Conservation (phyloP, 2,113 vertebrate genomes). For the Capra hircus region DNA sequence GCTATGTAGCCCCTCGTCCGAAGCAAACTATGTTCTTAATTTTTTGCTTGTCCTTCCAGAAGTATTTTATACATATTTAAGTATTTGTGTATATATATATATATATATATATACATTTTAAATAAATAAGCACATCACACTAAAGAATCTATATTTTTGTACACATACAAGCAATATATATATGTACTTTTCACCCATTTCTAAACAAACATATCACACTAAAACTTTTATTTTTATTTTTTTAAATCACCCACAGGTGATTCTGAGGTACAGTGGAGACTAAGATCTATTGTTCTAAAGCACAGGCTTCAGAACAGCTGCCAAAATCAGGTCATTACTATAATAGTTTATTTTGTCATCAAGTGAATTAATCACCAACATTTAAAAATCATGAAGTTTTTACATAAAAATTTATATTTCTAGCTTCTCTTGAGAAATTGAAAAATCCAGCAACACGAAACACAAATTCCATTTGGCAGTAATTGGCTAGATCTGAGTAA, state of each 20-base stretch:
- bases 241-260: neutral
- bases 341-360: neutral
- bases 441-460: neutral
- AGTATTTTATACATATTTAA: neutral
- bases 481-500: neutral
- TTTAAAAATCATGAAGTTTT: neutral
- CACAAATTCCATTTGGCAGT: neutral
- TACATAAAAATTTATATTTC: neutral
- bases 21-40: neutral
- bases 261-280: neutral
- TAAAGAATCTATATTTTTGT: neutral
- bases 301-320: neutral
- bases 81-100: neutral
- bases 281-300: neutral
- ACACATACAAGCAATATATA: neutral
- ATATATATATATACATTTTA: neutral
- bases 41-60: neutral
- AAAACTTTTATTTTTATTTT: neutral
- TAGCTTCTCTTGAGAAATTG: neutral
- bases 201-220: neutral
- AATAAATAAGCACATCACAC: neutral
- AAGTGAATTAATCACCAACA: neutral
- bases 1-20: neutral
- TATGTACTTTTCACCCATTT: neutral
- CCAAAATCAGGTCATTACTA: neutral